Evolutionary conservation across 1,140 invertebrate species (phyloP), one percentile per base, ranked within the genome.

Genomic region (Piezodorus guildinii): DNA sequence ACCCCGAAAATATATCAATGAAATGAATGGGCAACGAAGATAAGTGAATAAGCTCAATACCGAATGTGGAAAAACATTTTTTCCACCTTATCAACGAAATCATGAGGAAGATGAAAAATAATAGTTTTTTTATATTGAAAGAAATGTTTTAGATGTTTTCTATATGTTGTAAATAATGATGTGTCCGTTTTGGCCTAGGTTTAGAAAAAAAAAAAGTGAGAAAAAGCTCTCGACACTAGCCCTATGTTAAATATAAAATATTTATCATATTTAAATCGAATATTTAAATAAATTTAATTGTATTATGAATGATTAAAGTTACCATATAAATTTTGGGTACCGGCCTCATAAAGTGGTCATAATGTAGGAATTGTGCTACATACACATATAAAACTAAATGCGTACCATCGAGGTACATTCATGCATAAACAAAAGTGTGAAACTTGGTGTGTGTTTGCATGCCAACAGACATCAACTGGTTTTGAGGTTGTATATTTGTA

Each of bases 281-380:
- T 23, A 56, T 56, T 23, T 56, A 56, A 56, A 23, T 56, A 21
- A 39, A 56, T 56, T 56, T 56, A 23, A 56, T 23, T 56, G 46
- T 56, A 56, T 27, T 56, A 23, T 56, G 52, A 23, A 56, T 56
- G 17, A 21, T 56, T 6, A 56, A 56, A 56, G 52, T 56, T 56
- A 56, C 52, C 52, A 49, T 49, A 49, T 21, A 15, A 23, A 19
- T 27, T 6, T 56, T 56, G 52, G 52, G 52, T 56, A 56, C 52
- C 52, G 52, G 52, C 52, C 52, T 56, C 52, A 27, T 56, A 56
- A 56, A 56, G 52, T 25, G 52, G 52, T 56, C 52, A 56, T 56
- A 23, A 19, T 56, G 2, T 56, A 56, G 52, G 52, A 10, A 23
- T 56, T n/a, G 17, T 56, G 17, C 19, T 56, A 27, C 23, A 56